A percentile compares a stretch with the other conserved stretches of the same genome.
Evolutionary conservation across 1,140 invertebrate species (phyloP).

Genomic region (Agrypnia vestita): DNA sequence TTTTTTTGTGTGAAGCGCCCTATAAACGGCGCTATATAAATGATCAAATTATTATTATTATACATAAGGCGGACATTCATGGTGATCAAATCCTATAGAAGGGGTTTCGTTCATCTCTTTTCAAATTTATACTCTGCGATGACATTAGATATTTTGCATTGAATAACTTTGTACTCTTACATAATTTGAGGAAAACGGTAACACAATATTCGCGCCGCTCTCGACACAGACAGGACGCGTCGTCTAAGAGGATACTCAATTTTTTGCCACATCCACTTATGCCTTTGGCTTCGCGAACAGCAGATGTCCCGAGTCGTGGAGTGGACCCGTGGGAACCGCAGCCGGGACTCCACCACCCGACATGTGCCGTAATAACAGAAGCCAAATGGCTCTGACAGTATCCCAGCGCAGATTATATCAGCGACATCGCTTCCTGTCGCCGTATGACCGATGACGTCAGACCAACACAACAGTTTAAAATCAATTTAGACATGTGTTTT

Average conservation of each 20-base stretch:
- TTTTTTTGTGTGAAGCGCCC: no score
- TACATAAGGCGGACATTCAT: no score
- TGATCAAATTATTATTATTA: no score
- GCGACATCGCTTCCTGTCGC: background rate
- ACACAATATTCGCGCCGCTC: no score
- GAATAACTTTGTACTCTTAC: no score
- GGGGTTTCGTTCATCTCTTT: no score
- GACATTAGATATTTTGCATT: no score
- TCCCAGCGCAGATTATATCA: constrained; percentile 9
- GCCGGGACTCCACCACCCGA: constrained; percentile 22
- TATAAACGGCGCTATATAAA: no score
- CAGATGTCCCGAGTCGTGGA: constrained; percentile 54
- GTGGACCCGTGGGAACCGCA: constrained; percentile 50
- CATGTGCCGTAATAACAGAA: constrained; percentile 40
- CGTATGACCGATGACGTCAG: constrained; percentile 3
- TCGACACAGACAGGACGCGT: background rate
- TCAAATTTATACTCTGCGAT: no score
- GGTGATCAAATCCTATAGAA: no score
- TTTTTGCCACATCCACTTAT: constrained; percentile 7
- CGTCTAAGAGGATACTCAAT: constrained; percentile 8
- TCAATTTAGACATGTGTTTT: no score
- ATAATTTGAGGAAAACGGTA: no score
- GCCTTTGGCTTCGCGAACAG: background rate
- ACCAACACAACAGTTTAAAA: background rate
- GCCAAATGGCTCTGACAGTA: constrained; percentile 17